Conservation (phyloP, 2,888 invertebrate genomes). For the Barypeithes pellucidus region DNA sequence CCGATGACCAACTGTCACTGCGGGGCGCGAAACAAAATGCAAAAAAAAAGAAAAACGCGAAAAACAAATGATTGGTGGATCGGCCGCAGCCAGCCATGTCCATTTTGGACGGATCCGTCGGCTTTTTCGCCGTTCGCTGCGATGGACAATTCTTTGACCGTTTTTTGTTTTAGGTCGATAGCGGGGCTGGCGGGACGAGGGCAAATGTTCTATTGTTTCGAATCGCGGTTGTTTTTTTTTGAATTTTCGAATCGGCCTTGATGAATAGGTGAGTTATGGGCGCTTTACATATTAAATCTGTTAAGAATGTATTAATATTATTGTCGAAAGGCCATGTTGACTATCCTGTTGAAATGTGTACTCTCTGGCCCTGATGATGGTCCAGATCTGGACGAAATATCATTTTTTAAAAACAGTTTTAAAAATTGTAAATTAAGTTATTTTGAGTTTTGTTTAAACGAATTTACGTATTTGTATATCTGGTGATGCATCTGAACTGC, state of each 20-base stretch:
- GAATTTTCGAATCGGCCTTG: neutral
- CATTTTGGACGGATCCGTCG: slow-evolving; percentile 56
- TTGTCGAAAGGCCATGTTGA: too few relatives aligned
- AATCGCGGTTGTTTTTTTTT: slow-evolving; percentile 24
- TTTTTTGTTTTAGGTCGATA: slow-evolving; percentile 50
- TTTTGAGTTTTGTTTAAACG: too few relatives aligned
- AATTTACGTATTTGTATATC: too few relatives aligned
- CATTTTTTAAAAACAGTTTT: too few relatives aligned
- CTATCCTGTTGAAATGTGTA: too few relatives aligned
- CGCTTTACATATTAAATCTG: too few relatives aligned
- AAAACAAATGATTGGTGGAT: slow-evolving; percentile 70
- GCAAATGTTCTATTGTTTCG: slow-evolving; percentile 43
- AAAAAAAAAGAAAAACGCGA: slow-evolving; percentile 62
- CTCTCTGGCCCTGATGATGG: too few relatives aligned
- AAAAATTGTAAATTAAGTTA: too few relatives aligned
- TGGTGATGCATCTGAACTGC: too few relatives aligned
- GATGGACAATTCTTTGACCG: slow-evolving; percentile 50
- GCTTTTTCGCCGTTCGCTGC: slow-evolving; percentile 46
- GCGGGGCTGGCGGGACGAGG: slow-evolving; percentile 23
- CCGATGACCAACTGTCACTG: slow-evolving; percentile 68
- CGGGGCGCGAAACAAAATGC: slow-evolving; percentile 60
- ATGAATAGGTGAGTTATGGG: slow-evolving; percentile 3
- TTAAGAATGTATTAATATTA: too few relatives aligned
- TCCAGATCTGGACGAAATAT: too few relatives aligned
- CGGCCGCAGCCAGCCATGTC: slow-evolving; percentile 69